A percentile compares a stretch with the other conserved stretches of the same genome.
Conservation (phyloP, 2,113 vertebrate species). For the Hiodon tergisus region DNA sequence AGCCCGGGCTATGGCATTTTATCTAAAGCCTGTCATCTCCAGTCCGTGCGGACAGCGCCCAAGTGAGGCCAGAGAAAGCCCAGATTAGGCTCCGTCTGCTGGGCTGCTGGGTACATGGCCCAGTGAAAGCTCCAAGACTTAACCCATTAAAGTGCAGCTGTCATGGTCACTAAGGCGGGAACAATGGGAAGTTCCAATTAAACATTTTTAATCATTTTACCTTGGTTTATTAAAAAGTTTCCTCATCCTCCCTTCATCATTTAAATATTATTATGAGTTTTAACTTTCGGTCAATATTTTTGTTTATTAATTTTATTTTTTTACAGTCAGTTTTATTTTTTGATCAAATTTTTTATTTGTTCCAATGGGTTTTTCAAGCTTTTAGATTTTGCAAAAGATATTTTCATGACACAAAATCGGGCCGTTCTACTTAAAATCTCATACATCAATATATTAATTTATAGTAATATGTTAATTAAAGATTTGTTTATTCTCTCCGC, state of each 20-base stretch:
- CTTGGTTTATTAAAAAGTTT: constrained; percentile 1
- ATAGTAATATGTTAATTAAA: too few species aligned
- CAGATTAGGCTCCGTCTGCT: constrained; percentile 30
- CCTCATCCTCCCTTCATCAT: not conserved
- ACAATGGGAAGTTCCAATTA: constrained; percentile 22
- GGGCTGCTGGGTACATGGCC: constrained; percentile 24
- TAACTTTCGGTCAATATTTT: too few species aligned
- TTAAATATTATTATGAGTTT: too few species aligned
- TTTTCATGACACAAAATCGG: too few species aligned
- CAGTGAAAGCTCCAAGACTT: constrained; percentile 8
- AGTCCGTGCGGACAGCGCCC: constrained; percentile 21
- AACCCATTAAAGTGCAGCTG: constrained; percentile 32
- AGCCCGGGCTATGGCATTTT: constrained; percentile 21
- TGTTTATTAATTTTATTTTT: too few species aligned
- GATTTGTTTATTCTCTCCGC: too few species aligned
- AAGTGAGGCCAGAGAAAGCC: constrained; percentile 5
- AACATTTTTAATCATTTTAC: constrained; percentile 21
- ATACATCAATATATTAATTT: too few species aligned
- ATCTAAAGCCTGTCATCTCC: constrained; percentile 30
- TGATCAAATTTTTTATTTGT: too few species aligned
- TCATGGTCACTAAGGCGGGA: constrained; percentile 26
- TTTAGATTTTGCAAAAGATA: too few species aligned
- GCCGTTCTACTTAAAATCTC: too few species aligned
- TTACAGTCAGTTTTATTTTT: too few species aligned
- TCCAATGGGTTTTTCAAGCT: too few species aligned